Evolutionary conservation across 2,888 invertebrate species (phyloP), one percentile per base, ranked within the genome.

Genomic region (Trissoscelio sp.): DNA sequence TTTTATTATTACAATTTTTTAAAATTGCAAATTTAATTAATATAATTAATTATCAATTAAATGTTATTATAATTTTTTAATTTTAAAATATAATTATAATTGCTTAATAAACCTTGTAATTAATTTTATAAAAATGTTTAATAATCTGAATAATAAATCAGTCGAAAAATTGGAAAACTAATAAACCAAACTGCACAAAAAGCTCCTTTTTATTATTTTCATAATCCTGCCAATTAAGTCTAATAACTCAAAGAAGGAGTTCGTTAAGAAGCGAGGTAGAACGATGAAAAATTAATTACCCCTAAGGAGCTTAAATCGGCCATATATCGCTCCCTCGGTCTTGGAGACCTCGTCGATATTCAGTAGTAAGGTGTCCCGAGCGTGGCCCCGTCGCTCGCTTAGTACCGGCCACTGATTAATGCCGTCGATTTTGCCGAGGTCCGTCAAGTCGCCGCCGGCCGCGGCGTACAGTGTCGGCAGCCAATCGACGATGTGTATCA

Each of bases 401-500:
- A 94, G 84, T 12, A 92, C 87, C 0, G 89, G 85, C 93, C 93
- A 94, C 84, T 92, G 91, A 86, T 93, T 90, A 4, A 92, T 83
- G 0, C 93, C 94, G 83, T 93, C 93, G 51, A 92, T 88, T 7
- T 86, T 85, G 0, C 88, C 89, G 3, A 91, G 85, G 82, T 88
- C 89, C 14, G 48, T 77, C 3, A 89, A 51, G 70, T 89, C 86
- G 4, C 91, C 91, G 89, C 94, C 95, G 48, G 95, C 94, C 28
- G 94, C 94, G 16, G 92, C 88, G 83, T 93, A 94, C 1, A 95
- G 90, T 0, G 95, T 95, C 1, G 95, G 95, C 20, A 95, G 86
- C 95, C 95, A 95, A 88, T 95, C 95, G 14, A 93, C 92, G 51
- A 95, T 93, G 87, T 95, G 95, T 89, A 95, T 92, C 87, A 95